phyloP scores from a whole-genome alignment of 2,888 invertebrate species.

The Notodonta dromedarius region DNA sequence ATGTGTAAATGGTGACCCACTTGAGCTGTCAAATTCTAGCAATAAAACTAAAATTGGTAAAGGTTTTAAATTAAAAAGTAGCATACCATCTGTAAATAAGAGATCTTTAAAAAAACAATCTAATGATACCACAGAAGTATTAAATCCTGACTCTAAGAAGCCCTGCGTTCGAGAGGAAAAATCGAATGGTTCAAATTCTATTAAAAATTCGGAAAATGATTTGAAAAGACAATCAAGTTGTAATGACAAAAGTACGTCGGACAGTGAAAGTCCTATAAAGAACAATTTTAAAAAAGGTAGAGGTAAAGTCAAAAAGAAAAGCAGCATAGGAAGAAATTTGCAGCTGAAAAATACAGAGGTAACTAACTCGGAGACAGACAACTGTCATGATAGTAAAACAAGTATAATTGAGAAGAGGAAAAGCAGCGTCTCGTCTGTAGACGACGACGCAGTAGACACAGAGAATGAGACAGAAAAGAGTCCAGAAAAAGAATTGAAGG shows the following conservation, averaged over 20 bases:
- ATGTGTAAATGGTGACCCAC: slow-evolving; percentile 65
- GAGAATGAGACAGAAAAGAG: slow-evolving; percentile 63
- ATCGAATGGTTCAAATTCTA: slow-evolving; percentile 62
- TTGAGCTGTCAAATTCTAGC: slow-evolving; percentile 54
- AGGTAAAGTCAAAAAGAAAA: slow-evolving; percentile 70
- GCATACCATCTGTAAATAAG: slow-evolving; percentile 59
- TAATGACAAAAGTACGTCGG: slow-evolving; percentile 64
- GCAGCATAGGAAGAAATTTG: slow-evolving; percentile 50
- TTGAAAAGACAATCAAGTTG: slow-evolving; percentile 56
- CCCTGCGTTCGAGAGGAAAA: slow-evolving; percentile 72
- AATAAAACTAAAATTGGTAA: slow-evolving; percentile 62
- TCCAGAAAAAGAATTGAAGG: slow-evolving; percentile 62
- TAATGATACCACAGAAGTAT: slow-evolving; percentile 63
- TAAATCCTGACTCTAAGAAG: slow-evolving; percentile 72
- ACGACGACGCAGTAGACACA: slow-evolving; percentile 54
- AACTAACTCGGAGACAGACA: slow-evolving; percentile 65
- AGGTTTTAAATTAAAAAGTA: slow-evolving; percentile 61
- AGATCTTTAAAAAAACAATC: slow-evolving; percentile 72
- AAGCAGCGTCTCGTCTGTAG: slow-evolving; percentile 75
- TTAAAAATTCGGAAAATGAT: slow-evolving; percentile 53
- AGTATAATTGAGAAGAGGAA: slow-evolving; percentile 75
- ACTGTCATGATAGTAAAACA: slow-evolving; percentile 70
- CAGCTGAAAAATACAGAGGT: slow-evolving; percentile 60
- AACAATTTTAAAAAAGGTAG: slow-evolving; percentile 66
- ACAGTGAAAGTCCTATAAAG: slow-evolving; percentile 62